Evolutionary conservation across 2,797 vertebrate genomes (phyloP), one percentile per base, ranked within the genome.

Genomic region (Sebastes nivosus): DNA sequence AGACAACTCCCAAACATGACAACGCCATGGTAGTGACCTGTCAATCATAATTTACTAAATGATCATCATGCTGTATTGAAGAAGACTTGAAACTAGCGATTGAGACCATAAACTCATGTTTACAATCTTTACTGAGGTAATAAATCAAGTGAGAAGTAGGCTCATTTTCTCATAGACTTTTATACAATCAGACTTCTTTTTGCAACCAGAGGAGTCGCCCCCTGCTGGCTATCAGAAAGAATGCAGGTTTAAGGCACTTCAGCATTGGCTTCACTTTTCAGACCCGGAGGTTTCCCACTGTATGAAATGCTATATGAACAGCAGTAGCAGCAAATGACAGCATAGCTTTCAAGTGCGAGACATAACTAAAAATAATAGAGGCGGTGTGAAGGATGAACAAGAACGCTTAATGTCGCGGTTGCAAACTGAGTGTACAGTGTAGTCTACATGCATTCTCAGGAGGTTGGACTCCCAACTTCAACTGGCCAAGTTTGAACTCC

Each of bases 221-320:
- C 18, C 46, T 52, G 46, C 46, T 52, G 46, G 46, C 46, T 52
- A 1, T 52, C 1, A 52, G 18, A 52, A n/a, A 52, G 46, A 52
- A 52, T 52, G 46, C 46, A 52, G 8, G 18, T 52, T 20, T 52
- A 52, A 20, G 46, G 46, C 18, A 20, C 46, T 52, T 52, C 46
- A 20, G 18, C 46, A 52, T 9, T 2, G 8, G 18, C 46, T 52
- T 0, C 0, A 52, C 46, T n/a, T 52, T n/a, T n/a, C 46, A 20
- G 46, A 52, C 18, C 16, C 18, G 0, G 46, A 52, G 0, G 46
- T 52, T 52, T 20, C 46, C 46, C 8, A 20, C 46, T 52, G 7
- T 18, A 18, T 50, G 42, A 50, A 50, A 50, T 20, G 42, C 42
- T 50, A 20, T 20, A 8, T 50, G 42, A 50, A 50, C 16, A 18